phyloP scores from a whole-genome alignment of 2,888 invertebrate species.

The Aelia acuminata region DNA sequence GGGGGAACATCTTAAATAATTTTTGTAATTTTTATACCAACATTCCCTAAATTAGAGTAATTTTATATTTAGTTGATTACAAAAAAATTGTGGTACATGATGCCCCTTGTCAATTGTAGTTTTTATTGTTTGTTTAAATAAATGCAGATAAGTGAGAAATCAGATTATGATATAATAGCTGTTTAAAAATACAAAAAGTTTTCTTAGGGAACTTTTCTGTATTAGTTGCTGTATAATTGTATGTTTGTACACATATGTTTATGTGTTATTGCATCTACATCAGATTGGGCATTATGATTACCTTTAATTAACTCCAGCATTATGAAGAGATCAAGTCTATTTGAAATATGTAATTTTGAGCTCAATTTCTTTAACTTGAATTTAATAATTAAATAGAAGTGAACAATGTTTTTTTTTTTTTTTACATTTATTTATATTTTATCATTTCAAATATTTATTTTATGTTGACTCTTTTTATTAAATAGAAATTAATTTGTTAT shows the following conservation, averaged over 20 bases:
- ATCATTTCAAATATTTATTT: not conserved
- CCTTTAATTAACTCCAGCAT: not conserved
- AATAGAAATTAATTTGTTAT: not conserved
- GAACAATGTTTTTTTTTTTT: not conserved
- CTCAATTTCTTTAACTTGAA: not conserved
- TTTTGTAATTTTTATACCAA: slow-evolving; percentile 36
- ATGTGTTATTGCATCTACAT: not conserved
- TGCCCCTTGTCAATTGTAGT: not conserved
- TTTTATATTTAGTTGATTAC: not conserved
- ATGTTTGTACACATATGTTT: not conserved
- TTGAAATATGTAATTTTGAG: not conserved
- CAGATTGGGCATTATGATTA: not conserved
- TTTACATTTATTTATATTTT: not conserved
- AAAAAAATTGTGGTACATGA: not conserved
- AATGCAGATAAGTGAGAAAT: not conserved
- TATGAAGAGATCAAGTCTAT: not conserved
- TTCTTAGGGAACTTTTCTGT: no score
- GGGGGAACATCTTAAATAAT: not conserved
- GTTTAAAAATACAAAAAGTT: not conserved
- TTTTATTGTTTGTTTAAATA: not conserved
- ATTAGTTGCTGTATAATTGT: not conserved
- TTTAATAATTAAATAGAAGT: not conserved
- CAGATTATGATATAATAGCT: not conserved
- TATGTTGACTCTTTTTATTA: not conserved
- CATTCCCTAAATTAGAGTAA: not conserved